Evolutionary conservation across 2,888 invertebrate genomes (phyloP).

Genomic region (Coleophora deauratella): DNA sequence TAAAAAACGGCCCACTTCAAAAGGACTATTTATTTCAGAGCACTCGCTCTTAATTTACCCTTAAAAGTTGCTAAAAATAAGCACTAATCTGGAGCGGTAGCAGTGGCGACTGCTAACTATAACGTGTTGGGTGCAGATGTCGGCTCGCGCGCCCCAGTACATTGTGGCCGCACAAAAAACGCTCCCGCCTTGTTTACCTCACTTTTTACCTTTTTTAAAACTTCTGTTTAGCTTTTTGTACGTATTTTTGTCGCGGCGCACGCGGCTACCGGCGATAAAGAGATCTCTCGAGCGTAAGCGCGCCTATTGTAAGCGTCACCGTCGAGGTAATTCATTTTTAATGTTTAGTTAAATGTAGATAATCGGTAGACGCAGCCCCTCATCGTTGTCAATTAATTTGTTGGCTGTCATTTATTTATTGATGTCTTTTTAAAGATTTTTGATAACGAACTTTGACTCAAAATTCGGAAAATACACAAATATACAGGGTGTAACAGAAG

Average conservation of each 20-base stretch:
- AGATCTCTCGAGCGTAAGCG: constrained; percentile 52
- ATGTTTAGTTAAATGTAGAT: constrained; percentile 59
- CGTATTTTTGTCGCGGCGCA: constrained; percentile 60
- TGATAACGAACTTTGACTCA: no score
- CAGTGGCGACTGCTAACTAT: neutral
- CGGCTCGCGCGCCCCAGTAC: constrained; percentile 52
- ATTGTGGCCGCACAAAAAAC: constrained; percentile 56
- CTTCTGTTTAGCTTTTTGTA: constrained; percentile 59
- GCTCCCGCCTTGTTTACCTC: constrained; percentile 68
- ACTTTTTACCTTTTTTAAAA: constrained; percentile 67
- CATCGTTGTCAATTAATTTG: constrained; percentile 30
- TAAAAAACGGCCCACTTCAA: no score
- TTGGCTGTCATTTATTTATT: constrained; percentile 18
- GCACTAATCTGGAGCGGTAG: neutral
- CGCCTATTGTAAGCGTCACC: constrained; percentile 48
- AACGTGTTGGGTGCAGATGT: constrained; percentile 38
- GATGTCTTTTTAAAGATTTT: neutral
- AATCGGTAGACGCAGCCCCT: constrained; percentile 40
- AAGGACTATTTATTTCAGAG: no score
- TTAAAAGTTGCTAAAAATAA: neutral
- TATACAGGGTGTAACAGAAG: no score
- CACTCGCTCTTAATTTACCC: neutral
- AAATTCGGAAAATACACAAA: no score
- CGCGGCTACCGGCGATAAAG: constrained; percentile 56
- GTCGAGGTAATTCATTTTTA: constrained; percentile 60